These are phyloP conservation scores for Hydractinia echinata DNA, from an alignment of 30 jellyfish, hydroid and myxozoan species.

Conservation along the genomic window DNA sequence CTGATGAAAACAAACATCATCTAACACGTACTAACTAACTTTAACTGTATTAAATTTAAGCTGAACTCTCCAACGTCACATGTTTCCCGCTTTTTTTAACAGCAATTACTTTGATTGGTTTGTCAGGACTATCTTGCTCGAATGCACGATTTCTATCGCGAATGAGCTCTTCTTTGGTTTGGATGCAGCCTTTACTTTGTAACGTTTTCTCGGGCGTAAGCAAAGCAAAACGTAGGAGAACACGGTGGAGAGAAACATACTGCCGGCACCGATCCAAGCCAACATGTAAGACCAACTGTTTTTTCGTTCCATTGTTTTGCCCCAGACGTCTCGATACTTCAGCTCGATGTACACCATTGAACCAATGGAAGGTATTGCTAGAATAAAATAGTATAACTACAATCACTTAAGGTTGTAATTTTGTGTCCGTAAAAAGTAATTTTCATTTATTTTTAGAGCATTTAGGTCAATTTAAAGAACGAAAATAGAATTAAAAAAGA, in stretches of 20 bases:
- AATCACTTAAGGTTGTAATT: neutral
- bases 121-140: too few species aligned
- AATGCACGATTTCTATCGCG: too few species aligned
- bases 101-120: neutral
- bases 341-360: neutral
- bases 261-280: constrained; percentile 13
- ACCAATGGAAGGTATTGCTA: constrained; percentile 11
- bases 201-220: neutral
- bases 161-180: too few species aligned
- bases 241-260: neutral
- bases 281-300: constrained; percentile 5
- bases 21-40: neutral
- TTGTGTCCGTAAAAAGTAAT: too few species aligned
- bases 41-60: too few species aligned
- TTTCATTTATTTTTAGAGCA: too few species aligned
- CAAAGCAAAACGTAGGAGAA: neutral
- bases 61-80: neutral
- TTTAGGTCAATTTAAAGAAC: too few species aligned
- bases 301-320: neutral
- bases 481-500: too few species aligned
- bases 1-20: neutral
- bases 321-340: neutral
- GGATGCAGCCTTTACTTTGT: neutral
- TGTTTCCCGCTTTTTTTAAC: neutral
- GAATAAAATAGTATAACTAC: neutral